A percentile compares a stretch with the other conserved stretches of the same genome.
Conservation (phyloP, 1,140 invertebrate genomes). For the Nephila pilipes region DNA sequence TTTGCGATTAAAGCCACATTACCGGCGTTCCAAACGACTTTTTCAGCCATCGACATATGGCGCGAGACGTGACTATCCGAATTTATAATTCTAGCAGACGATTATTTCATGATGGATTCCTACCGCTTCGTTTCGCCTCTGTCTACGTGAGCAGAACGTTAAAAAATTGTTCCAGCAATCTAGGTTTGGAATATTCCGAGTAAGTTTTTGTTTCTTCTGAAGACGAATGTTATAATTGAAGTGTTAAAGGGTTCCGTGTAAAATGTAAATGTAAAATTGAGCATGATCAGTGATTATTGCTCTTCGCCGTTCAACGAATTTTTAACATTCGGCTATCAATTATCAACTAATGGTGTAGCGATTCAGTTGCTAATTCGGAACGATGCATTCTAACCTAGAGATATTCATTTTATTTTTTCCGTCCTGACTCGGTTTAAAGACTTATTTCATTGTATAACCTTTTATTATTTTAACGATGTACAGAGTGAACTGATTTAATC, state of each 20-base stretch:
- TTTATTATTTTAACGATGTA: too few relatives aligned
- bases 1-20: constrained; percentile 56
- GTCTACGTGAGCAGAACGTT: neutral
- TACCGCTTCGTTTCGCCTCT: neutral
- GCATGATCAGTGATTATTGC: neutral
- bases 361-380: neutral
- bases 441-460: too few relatives aligned
- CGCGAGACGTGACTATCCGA: constrained; percentile 14
- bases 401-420: neutral
- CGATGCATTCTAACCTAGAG: neutral
- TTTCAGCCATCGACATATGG: constrained; percentile 61
- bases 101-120: constrained; percentile 48
- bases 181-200: neutral
- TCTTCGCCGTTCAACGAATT: neutral
- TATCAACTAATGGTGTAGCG: neutral
- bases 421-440: too few relatives aligned
- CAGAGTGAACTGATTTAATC: too few relatives aligned
- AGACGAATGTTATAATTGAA: constrained; percentile 42
- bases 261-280: constrained; percentile 31
- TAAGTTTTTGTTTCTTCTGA: neutral
- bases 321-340: neutral
- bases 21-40: constrained; percentile 40
- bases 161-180: neutral
- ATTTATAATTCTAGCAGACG: constrained; percentile 57
- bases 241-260: constrained; percentile 28